A percentile compares a stretch with the other conserved stretches of the same genome.
Evolutionary conservation across 1,140 invertebrate species (phyloP).

Genomic region (Cotesia chilonis): DNA sequence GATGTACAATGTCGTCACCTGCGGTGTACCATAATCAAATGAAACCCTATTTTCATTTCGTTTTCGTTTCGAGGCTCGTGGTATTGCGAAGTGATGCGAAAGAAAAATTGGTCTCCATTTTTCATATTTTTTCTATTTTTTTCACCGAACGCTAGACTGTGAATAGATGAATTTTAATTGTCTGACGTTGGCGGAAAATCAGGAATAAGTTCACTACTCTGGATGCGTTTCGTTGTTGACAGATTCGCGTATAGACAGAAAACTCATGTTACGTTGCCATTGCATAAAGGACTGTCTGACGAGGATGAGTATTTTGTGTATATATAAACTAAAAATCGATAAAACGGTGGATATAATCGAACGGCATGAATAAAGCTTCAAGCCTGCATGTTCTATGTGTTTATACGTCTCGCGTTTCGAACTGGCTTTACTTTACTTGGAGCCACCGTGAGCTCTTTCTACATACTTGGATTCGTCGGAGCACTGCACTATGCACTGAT

Average conservation of each 20-base stretch:
- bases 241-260: too few relatives aligned
- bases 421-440: constrained; percentile 14
- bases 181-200: constrained; percentile 9
- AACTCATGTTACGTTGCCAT: too few relatives aligned
- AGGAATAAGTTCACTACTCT: constrained; percentile 24
- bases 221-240: too few relatives aligned
- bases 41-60: too few relatives aligned
- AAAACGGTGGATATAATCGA: constrained; percentile 50
- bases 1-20: too few relatives aligned
- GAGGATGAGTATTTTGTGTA: neutral
- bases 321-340: constrained; percentile 44
- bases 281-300: constrained; percentile 2
- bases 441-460: constrained; percentile 31
- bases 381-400: constrained; percentile 36
- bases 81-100: too few relatives aligned
- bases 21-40: too few relatives aligned
- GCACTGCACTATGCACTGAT: too few relatives aligned
- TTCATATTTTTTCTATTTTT: too few relatives aligned
- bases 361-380: constrained; percentile 52
- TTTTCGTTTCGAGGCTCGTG: too few relatives aligned
- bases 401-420: constrained; percentile 52
- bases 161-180: constrained; percentile 25
- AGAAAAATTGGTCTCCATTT: too few relatives aligned
- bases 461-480: constrained; percentile 9
- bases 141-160: neutral